These are phyloP conservation scores for Nothoprocta perdicaria DNA, from an alignment of 2,113 vertebrate species.

Conservation along the genomic window DNA sequence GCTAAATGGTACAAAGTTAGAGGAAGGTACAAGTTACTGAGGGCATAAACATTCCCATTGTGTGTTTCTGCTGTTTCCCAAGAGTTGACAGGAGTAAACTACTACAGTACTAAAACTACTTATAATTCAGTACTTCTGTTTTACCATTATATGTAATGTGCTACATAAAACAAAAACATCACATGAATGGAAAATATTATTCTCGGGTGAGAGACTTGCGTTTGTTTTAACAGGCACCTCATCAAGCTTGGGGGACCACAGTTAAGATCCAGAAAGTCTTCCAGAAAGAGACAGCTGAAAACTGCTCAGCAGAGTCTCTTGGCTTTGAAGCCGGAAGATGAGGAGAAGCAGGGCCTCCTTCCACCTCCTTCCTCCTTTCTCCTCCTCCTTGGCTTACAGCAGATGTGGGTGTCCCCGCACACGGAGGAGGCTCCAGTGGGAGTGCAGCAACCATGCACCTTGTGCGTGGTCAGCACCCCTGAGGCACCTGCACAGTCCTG, in stretches of 20 bases:
- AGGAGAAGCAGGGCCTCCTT: not conserved
- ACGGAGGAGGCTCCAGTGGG: too few relatives aligned
- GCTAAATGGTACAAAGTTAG: not conserved
- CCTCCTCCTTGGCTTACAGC: not conserved
- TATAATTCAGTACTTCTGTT: not conserved
- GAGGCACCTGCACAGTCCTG: too few relatives aligned
- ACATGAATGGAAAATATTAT: not conserved
- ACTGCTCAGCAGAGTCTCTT: accelerated
- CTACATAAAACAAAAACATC: not conserved
- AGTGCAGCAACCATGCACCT: too few relatives aligned
- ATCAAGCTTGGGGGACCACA: not conserved
- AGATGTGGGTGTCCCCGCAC: not conserved
- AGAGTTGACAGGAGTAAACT: not conserved
- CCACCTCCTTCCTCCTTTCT: not conserved
- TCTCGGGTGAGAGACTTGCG: not conserved
- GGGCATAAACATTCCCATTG: not conserved
- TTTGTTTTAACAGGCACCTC: not conserved
- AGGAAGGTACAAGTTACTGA: conserved; percentile 10
- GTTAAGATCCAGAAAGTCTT: not conserved
- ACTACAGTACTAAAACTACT: not conserved
- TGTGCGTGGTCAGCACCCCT: not conserved
- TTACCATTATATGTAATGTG: not conserved
- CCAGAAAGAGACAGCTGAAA: not conserved
- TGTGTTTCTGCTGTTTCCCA: not conserved
- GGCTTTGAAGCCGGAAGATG: not conserved